A percentile compares a stretch with the other conserved stretches of the same genome.
Conservation (phyloP, 1,140 invertebrate genomes). For the Sesamia nonagrioides region DNA sequence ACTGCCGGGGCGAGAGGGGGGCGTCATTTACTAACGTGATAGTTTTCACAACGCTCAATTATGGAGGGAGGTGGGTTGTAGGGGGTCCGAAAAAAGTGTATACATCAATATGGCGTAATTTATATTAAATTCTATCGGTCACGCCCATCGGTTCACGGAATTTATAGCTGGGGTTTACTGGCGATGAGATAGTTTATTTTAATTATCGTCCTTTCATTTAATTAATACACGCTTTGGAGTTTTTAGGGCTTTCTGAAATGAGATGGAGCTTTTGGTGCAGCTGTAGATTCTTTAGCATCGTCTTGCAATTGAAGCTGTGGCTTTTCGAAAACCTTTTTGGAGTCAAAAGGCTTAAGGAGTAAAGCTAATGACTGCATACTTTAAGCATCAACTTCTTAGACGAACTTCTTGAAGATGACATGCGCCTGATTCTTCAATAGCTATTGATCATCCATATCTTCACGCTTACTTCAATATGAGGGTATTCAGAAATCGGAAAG, state of each 20-base stretch:
- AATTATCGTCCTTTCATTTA: slow-evolving; percentile 69
- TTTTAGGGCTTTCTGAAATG: background rate
- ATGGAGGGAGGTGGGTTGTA: slow-evolving; percentile 73
- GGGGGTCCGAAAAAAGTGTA: slow-evolving; percentile 78
- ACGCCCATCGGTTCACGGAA: slow-evolving; percentile 72
- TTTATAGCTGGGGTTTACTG: slow-evolving; percentile 72
- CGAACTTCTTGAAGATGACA: background rate
- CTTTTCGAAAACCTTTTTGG: background rate
- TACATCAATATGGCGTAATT: slow-evolving; percentile 84
- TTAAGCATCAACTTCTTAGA: background rate
- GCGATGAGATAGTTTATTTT: slow-evolving; percentile 71
- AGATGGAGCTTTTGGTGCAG: background rate
- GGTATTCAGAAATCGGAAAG: background rate
- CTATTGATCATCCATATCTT: background rate
- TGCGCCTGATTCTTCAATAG: background rate
- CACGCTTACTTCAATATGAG: background rate
- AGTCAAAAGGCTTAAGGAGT: background rate
- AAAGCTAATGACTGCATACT: background rate
- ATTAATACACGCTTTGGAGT: slow-evolving; percentile 53
- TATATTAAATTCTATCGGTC: slow-evolving; percentile 84
- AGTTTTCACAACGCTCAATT: slow-evolving; percentile 87
- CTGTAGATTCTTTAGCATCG: background rate
- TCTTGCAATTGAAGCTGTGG: background rate
- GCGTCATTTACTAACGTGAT: slow-evolving; percentile 85
- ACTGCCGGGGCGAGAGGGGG: slow-evolving; percentile 69